A percentile compares a stretch with the other conserved stretches of the same genome.
These are phyloP conservation scores for Sinocyclocheilus rhinocerous DNA, from an alignment of 2,113 vertebrate genomes.

Conservation along the genomic window DNA sequence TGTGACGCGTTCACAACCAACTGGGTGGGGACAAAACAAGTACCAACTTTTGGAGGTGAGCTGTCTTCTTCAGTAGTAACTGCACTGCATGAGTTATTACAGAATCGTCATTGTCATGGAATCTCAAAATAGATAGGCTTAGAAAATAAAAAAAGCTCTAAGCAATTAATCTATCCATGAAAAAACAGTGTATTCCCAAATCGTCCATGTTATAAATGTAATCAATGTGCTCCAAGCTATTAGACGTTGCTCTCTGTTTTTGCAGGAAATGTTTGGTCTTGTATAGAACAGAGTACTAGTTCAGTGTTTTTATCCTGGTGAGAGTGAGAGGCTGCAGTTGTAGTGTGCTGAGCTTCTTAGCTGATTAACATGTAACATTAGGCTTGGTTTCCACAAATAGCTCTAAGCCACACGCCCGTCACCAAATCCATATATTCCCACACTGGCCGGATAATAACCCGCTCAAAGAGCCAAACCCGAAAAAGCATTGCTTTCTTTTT, in stretches of 20 bases:
- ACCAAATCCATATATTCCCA: conserved; percentile 7
- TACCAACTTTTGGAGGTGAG: not conserved
- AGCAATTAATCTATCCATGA: not conserved
- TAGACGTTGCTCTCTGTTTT: not conserved
- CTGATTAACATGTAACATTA: conserved; percentile 68
- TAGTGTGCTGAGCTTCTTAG: conserved; percentile 64
- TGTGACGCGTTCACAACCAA: conserved; percentile 19
- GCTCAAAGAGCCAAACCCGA: not conserved
- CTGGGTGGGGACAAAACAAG: conserved; percentile 35
- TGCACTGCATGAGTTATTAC: not conserved
- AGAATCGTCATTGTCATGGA: not conserved
- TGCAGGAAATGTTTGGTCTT: not conserved
- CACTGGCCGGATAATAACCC: not conserved
- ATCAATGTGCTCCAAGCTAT: not conserved
- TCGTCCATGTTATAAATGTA: not conserved
- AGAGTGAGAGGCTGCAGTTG: conserved; percentile 6
- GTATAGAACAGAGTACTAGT: not conserved
- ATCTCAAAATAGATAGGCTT: not conserved
- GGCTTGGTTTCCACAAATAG: conserved; percentile 66
- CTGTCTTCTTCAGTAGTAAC: not conserved
- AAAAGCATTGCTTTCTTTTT: not conserved
- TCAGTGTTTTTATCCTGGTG: conserved; percentile 34
- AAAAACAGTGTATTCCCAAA: not conserved
- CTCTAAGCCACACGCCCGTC: conserved; percentile 14
- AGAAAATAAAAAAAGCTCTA: not conserved